These are phyloP conservation scores for Bradypodion ventrale DNA, from an alignment of 2,797 vertebrate genomes.

Conservation along the genomic window DNA sequence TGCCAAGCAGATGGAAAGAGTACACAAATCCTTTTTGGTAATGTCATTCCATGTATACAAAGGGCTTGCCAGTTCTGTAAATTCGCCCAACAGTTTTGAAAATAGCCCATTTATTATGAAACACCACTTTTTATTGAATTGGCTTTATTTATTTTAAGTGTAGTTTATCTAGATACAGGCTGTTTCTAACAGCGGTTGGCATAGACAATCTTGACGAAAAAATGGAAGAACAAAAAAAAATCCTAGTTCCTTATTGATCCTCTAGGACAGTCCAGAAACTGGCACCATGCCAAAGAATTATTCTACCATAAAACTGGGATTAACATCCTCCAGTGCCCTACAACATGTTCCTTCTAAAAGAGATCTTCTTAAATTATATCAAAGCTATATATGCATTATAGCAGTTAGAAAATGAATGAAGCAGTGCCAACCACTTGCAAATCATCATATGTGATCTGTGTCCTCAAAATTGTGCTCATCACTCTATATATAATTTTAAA, in stretches of 20 bases:
- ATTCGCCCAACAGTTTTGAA: not conserved
- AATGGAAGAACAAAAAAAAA: not conserved
- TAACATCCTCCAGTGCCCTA: not conserved
- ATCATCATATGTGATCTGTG: not conserved
- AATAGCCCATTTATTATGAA: not conserved
- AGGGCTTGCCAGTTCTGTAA: conserved; percentile 25
- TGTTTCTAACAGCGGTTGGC: not conserved
- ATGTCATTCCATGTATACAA: conserved; percentile 27
- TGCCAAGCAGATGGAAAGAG: conserved; percentile 33
- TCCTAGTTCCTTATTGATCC: conserved; percentile 24
- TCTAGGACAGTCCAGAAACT: conserved; percentile 18
- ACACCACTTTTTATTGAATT: not conserved
- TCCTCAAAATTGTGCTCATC: no score
- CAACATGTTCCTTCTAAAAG: not conserved
- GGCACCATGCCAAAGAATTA: not conserved
- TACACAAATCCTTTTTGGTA: conserved; percentile 28
- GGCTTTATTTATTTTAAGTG: not conserved
- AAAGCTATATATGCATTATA: not conserved
- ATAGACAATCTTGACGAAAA: conserved; percentile 18
- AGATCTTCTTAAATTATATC: not conserved
- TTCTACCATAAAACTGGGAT: not conserved
- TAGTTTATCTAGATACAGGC: not conserved
- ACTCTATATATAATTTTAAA: not conserved
- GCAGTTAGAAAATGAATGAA: not conserved
- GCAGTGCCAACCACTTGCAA: not conserved